Conservation (phyloP, 1,140 invertebrate genomes). For the Zelostemma sp. region DNA sequence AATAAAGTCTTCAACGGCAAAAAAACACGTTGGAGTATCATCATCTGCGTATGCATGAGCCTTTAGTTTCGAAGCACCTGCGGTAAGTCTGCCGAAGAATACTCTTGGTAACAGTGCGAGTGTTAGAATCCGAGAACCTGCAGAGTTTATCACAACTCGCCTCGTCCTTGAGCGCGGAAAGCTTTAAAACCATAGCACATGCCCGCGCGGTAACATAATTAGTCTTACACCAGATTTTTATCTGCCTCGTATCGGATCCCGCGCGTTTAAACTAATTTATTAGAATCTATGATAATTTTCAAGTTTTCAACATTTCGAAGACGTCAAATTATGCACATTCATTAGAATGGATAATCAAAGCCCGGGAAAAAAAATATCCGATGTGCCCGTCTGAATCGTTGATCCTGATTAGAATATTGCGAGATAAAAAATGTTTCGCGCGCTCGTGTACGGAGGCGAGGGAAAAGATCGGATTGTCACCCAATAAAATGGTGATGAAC, state of each 20-base stretch:
- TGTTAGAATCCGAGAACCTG: slow-evolving; percentile 40
- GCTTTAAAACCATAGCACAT: slow-evolving; percentile 41
- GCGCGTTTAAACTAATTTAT: background rate
- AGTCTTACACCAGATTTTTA: slow-evolving; percentile 33
- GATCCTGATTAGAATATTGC: background rate
- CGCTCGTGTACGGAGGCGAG: too few relatives aligned
- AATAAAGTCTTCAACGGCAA: slow-evolving; percentile 33
- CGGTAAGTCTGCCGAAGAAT: slow-evolving; percentile 39
- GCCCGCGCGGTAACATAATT: slow-evolving; percentile 1
- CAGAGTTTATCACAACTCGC: slow-evolving; percentile 40
- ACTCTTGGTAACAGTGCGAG: slow-evolving; percentile 42
- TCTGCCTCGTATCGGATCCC: slow-evolving; percentile 11
- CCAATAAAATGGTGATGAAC: slow-evolving; percentile 13
- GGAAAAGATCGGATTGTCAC: too few relatives aligned
- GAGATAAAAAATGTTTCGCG: background rate
- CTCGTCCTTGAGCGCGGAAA: slow-evolving; percentile 37
- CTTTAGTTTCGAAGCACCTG: slow-evolving; percentile 48
- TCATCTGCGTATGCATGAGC: slow-evolving; percentile 44
- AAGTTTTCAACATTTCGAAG: too few relatives aligned
- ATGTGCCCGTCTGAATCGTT: background rate
- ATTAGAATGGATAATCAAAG: too few relatives aligned
- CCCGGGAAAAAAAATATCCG: too few relatives aligned
- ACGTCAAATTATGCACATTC: too few relatives aligned
- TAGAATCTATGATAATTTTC: too few relatives aligned
- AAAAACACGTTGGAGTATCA: slow-evolving; percentile 26